phyloP scores from a whole-genome alignment of 1,140 invertebrate genomes.

The Panonychus citri region DNA sequence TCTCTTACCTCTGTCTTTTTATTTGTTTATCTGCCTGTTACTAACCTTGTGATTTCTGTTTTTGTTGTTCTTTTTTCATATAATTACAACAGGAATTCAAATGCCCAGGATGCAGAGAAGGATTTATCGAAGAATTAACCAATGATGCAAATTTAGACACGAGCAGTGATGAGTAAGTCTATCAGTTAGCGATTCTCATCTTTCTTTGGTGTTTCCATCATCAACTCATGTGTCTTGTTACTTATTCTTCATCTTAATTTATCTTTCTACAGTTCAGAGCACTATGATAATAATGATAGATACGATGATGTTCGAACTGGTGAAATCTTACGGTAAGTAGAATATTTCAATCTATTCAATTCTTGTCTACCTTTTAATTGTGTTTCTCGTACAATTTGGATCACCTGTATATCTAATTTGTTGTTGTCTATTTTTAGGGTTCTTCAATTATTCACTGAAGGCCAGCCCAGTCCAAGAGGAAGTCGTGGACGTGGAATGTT shows the following conservation, averaged over 20 bases:
- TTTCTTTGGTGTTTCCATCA: not conserved
- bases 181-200: not conserved
- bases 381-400: no score
- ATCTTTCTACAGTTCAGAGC: not conserved
- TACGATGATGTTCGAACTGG: not conserved
- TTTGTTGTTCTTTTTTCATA: constrained; percentile 18
- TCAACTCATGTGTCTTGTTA: not conserved
- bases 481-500: not conserved
- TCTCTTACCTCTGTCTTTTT: no score
- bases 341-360: no score
- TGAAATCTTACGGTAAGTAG: no score
- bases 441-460: no score
- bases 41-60: no score
- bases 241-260: not conserved
- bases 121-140: constrained; percentile 58
- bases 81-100: constrained; percentile 62
- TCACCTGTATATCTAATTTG: no score
- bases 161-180: not conserved
- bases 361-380: no score
- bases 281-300: not conserved
- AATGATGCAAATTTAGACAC: constrained; percentile 12
- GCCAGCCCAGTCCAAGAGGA: not conserved
- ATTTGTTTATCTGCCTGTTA: no score
- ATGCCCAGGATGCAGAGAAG: constrained; percentile 59
- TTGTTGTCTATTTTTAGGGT: no score